phyloP scores from a whole-genome alignment of 2,113 vertebrate species.

The Paracanthobrama guichenoti region DNA sequence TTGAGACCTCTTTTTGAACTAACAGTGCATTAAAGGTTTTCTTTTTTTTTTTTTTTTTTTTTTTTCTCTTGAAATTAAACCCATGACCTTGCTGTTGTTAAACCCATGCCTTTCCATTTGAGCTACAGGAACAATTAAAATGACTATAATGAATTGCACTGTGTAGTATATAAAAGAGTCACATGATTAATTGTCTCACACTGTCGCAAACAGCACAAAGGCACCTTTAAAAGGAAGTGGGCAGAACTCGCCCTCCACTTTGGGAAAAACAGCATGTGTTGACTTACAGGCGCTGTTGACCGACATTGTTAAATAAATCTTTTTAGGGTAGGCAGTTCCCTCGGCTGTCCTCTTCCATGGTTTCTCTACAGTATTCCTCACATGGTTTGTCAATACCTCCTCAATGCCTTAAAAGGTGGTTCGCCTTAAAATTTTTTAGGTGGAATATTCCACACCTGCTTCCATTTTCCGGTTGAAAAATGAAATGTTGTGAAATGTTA shows the following conservation, averaged over 20 bases:
- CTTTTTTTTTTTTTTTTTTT: background rate
- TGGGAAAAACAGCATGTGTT: conserved; percentile 2
- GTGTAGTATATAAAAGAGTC: conserved; percentile 2
- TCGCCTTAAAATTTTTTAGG: conserved; percentile 23
- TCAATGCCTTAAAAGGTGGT: background rate
- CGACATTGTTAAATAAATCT: conserved; percentile 33
- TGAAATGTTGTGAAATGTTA: no score
- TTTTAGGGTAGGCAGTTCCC: conserved; percentile 26
- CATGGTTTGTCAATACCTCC: conserved; percentile 23
- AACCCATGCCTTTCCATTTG: background rate
- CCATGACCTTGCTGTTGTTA: conserved; percentile 5
- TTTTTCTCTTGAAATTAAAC: background rate
- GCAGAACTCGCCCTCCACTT: conserved; percentile 1
- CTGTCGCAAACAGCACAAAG: conserved; percentile 10
- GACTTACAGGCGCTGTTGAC: conserved; percentile 28
- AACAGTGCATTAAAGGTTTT: background rate
- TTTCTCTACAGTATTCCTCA: conserved; percentile 22
- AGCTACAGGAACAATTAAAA: conserved; percentile 1
- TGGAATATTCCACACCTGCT: conserved; percentile 38
- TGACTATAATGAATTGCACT: conserved; percentile 1
- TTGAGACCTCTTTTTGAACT: background rate
- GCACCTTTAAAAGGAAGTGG: conserved; percentile 18
- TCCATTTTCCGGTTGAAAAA: background rate
- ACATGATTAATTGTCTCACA: conserved; percentile 13
- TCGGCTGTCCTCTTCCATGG: conserved; percentile 27